Evolutionary conservation across 92 coral and sea anemone genomes (phyloP), one percentile per base, ranked within the genome.

Genomic region (Parazoanthus atlanticus): DNA sequence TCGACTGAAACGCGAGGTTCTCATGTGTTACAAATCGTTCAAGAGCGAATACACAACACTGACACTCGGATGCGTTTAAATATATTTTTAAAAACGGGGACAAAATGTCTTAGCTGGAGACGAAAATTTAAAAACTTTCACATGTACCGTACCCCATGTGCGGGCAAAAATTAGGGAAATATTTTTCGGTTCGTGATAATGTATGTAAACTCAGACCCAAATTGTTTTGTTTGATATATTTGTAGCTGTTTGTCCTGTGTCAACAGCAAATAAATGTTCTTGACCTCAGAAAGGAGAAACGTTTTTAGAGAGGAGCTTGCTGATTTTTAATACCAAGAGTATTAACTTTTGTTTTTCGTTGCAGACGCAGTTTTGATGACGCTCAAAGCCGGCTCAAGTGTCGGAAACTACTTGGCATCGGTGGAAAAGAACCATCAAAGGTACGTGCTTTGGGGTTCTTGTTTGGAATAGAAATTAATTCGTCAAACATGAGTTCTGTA

Each of bases 331-430:
- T 23, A 21, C 69, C 8, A 19, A 61, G 69, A 61, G 26, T 61
- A 13, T 28, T 31, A 73, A 73, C 5, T 36, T 32, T 0, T 0
- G 3, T 32, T 31, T 73, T 36, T n/a, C 43, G 70, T 47, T 78
- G 43, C 88, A 97, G 99, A 89, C 94, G 99, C 29, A 97, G 99
- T 58, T 97, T 97, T 84, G 99, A 97, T 67, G 99, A 97, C 81
- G 99, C 99, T 1, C 99, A 97, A 78, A 97, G 99, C 61, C 94
- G 99, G 12, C 91, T 97, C 77, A 97, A 97, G 85, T 95, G 98
- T 89, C 97, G 99, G 43, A 97, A 97, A 80, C 94, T 97, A 6
- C 94, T 97, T 75, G 99, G 99, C 3, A 91, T 97, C 6, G 99
- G 97, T 30, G 99, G 99, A 4, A 97, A 97, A 47, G 99, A 97